These are phyloP conservation scores for Dipodomys stephensi DNA, from an alignment of 2,113 vertebrate species.

Conservation along the genomic window DNA sequence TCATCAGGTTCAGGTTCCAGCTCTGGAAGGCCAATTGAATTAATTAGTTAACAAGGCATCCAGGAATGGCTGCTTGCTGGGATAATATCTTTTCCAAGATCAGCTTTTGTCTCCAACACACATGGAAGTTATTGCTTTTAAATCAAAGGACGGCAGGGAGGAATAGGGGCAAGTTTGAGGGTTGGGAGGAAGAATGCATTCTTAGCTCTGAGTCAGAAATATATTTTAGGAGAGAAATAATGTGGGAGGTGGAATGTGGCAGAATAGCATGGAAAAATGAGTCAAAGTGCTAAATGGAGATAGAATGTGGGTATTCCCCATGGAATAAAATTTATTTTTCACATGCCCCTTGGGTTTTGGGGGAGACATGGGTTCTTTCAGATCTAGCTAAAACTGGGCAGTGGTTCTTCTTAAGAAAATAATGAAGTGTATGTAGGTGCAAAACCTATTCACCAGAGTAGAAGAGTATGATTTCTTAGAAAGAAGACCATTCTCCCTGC, in stretches of 20 bases:
- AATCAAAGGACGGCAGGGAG: not conserved
- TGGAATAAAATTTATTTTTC: not conserved
- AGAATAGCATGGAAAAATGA: fast-evolving
- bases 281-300: not conserved
- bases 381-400: not conserved
- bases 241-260: no score
- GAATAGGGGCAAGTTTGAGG: not conserved
- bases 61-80: not conserved
- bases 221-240: not conserved
- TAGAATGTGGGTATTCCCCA: fast-evolving
- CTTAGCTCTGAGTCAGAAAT: not conserved
- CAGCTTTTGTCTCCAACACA: not conserved
- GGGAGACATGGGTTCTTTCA: not conserved
- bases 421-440: not conserved
- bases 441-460: not conserved
- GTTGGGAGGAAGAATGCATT: not conserved
- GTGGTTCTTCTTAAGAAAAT: not conserved
- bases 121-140: not conserved
- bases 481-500: not conserved
- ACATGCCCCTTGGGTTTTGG: not conserved
- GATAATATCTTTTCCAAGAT: not conserved
- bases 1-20: not conserved
- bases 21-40: not conserved
- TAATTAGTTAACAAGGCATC: not conserved
- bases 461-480: not conserved